Percentiles rank a stretch among this genome's conserved stretches.
Evolutionary conservation across 2,797 vertebrate species (phyloP).

Genomic region (Adrianichthys oophorus): DNA sequence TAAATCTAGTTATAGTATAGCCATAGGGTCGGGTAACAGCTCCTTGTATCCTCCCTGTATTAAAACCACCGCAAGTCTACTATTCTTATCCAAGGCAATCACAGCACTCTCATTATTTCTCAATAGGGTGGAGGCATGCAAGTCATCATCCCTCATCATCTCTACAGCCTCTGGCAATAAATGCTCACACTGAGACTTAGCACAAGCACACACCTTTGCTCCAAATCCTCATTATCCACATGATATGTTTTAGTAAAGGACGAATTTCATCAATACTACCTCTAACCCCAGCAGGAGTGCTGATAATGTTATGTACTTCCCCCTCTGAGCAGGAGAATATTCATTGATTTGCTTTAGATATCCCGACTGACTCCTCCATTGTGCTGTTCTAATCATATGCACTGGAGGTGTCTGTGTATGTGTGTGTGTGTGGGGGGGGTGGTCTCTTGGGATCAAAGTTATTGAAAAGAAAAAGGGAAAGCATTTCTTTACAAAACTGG

Average conservation of each 20-base stretch:
- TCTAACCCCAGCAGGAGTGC: slow-evolving; percentile 3
- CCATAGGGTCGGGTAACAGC: slow-evolving; percentile 24
- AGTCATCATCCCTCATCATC: slow-evolving; percentile 58
- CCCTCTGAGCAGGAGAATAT: slow-evolving; percentile 9
- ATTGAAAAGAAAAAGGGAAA: not conserved
- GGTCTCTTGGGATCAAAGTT: slow-evolving; percentile 1
- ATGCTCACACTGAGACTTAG: slow-evolving; percentile 15
- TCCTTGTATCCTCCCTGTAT: slow-evolving; percentile 37
- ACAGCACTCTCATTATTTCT: slow-evolving; percentile 57
- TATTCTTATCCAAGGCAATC: slow-evolving; percentile 67
- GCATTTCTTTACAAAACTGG: not conserved
- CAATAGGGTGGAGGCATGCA: slow-evolving; percentile 48
- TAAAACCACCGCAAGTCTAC: slow-evolving; percentile 40
- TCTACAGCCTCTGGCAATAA: slow-evolving; percentile 31
- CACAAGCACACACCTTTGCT: not conserved
- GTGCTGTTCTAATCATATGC: slow-evolving; percentile 12
- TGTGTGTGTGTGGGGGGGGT: not conserved
- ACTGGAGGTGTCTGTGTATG: not conserved
- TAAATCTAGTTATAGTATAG: slow-evolving; percentile 43
- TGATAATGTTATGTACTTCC: slow-evolving; percentile 16
- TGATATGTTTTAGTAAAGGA: slow-evolving; percentile 13
- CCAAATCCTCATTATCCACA: slow-evolving; percentile 18
- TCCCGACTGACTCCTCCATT: slow-evolving; percentile 9
- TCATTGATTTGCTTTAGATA: slow-evolving; percentile 4
- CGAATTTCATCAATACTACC: slow-evolving; percentile 6